phyloP scores from a whole-genome alignment of 2,888 invertebrate species.

The Odontocolon sp. region DNA sequence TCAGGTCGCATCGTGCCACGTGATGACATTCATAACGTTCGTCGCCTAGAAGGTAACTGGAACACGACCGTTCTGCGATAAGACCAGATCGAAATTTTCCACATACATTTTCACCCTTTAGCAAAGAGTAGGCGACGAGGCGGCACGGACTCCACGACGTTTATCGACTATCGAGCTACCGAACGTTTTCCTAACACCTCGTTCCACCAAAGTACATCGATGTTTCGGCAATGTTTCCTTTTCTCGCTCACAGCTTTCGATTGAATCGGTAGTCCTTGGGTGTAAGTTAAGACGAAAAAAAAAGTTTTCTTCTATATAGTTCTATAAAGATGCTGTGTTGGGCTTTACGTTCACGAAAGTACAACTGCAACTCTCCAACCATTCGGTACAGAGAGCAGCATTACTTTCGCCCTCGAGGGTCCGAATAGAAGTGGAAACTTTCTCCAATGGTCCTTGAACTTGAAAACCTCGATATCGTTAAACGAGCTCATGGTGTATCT shows the following conservation, averaged over 20 bases:
- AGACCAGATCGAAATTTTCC: slow-evolving; percentile 35
- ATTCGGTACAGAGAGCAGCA: neutral
- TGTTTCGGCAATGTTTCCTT: too few species aligned
- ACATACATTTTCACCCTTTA: slow-evolving; percentile 7
- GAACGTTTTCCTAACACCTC: slow-evolving; percentile 9
- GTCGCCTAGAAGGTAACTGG: neutral
- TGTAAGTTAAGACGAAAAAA: neutral
- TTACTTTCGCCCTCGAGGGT: slow-evolving; percentile 12
- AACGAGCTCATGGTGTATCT: neutral
- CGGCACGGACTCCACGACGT: neutral
- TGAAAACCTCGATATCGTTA: neutral
- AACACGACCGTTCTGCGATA: neutral
- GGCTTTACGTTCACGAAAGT: neutral
- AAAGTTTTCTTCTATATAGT: neutral
- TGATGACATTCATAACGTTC: slow-evolving; percentile 34
- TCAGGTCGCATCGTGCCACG: slow-evolving; percentile 22
- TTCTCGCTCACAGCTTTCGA: too few species aligned
- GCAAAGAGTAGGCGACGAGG: too few species aligned
- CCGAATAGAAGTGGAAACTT: slow-evolving; percentile 8
- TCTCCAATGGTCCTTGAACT: slow-evolving; percentile 19
- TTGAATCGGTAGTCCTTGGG: too few species aligned
- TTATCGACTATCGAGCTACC: slow-evolving; percentile 29
- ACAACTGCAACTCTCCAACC: neutral
- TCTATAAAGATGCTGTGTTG: too few species aligned
- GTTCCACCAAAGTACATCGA: neutral